Conservation (phyloP, 2,888 invertebrate species). For the Orthosia incerta region DNA sequence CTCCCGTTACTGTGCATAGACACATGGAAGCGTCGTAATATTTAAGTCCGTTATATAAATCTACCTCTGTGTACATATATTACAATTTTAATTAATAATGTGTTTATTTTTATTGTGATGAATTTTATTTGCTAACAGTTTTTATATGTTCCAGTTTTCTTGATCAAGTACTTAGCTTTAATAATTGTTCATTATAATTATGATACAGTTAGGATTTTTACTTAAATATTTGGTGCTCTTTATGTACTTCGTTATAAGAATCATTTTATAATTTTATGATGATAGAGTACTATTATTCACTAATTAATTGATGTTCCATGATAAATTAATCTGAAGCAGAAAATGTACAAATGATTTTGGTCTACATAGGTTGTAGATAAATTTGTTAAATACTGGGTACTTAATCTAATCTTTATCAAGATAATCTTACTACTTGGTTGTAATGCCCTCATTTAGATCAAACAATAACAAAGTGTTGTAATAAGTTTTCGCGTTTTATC, state of each 20-base stretch:
- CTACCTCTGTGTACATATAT: conserved; percentile 79
- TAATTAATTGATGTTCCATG: conserved; percentile 59
- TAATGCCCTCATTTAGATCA: conserved; percentile 57
- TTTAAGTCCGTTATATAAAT: conserved; percentile 66
- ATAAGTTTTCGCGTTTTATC: conserved; percentile 30
- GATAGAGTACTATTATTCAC: conserved; percentile 43
- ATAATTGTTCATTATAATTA: conserved; percentile 46
- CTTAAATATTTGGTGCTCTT: conserved; percentile 68
- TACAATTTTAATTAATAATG: conserved; percentile 46
- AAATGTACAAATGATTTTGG: conserved; percentile 50
- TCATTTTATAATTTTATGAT: conserved; percentile 53
- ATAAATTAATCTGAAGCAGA: conserved; percentile 35
- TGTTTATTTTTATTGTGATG: conserved; percentile 63
- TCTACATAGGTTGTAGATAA: conserved; percentile 43
- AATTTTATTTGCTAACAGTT: conserved; percentile 62
- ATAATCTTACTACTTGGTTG: conserved; percentile 55
- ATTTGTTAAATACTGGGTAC: conserved; percentile 61
- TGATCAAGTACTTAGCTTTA: conserved; percentile 61
- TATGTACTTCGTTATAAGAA: conserved; percentile 56
- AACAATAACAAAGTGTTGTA: conserved; percentile 44
- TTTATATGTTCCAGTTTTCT: conserved; percentile 51
- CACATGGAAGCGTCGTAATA: conserved; percentile 95
- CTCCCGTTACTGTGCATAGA: conserved; percentile 97
- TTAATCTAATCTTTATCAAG: conserved; percentile 65
- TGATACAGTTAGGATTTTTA: conserved; percentile 53